Evolutionary conservation across 2,113 vertebrate genomes (phyloP), one percentile per base, ranked within the genome.

Genomic region (Hoplias malabaricus): DNA sequence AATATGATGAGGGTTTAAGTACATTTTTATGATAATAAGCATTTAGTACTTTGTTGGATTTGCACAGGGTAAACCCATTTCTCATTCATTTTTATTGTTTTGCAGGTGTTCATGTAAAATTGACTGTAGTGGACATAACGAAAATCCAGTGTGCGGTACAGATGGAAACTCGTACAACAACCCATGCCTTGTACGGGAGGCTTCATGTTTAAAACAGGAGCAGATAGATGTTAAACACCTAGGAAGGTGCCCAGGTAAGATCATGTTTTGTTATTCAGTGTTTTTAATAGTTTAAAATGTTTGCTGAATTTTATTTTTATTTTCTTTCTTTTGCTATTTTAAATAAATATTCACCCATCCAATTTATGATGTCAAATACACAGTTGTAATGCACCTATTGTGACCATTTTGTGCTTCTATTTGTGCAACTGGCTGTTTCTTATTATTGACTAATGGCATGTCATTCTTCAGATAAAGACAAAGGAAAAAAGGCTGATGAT

Each of bases 51-150:
- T n/a, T n/a, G n/a, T 34, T 76, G 29, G 31, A 75, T 66, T n/a
- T 50, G 56, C 40, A 13, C 29, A 50, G 3, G n/a, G n/a, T n/a
- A n/a, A 65, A 21, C 4, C 16, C 43, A n/a, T 5, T 21, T 53
- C 75, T 27, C 33, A 63, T 73, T 1, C 36, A 2, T 59, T 25
- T 36, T 63, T 66, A 33, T 56, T 54, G 69, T 73, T 11, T 70
- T 4, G 0, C 89, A 98, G 97, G 85, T 98, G 97, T 90, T 96
- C 98, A n/a, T 98, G 96, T 88, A 99, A 98, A 88, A 98, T 99
- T 82, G 96, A 97, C 88, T 98, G 97, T 89, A 99, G 94, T 53
- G 97, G 96, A 38, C 96, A 97, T 91, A 98, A 97, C 78, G 96
- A 98, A 84, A 99, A 99, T 89, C 96, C 95, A 2, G 96, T 98